phyloP scores from a whole-genome alignment of 2,113 vertebrate species.

The Oncorhynchus clarkii region DNA sequence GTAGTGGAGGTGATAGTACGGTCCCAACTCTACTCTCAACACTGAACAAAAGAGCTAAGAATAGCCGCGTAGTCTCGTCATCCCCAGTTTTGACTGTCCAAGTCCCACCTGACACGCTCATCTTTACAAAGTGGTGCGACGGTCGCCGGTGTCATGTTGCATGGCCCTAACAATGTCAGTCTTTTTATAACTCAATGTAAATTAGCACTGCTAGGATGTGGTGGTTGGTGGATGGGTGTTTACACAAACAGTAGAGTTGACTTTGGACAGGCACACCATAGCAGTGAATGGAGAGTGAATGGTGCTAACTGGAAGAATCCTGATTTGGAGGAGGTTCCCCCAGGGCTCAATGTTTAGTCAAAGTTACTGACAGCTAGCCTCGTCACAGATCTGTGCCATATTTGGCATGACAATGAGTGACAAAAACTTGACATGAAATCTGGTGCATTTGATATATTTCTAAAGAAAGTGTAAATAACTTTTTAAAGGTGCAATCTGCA shows the following conservation, averaged over 20 bases:
- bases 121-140: slow-evolving; percentile 14
- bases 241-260: neutral
- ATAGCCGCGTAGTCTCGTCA: slow-evolving; percentile 42
- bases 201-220: neutral
- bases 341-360: too few species aligned
- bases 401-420: too few species aligned
- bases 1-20: neutral
- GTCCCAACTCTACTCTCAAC: slow-evolving; percentile 12
- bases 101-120: neutral
- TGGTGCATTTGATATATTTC: too few species aligned
- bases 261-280: neutral
- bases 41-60: slow-evolving; percentile 50
- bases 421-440: too few species aligned
- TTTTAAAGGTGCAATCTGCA: too few species aligned
- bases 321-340: too few species aligned
- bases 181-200: slow-evolving; percentile 48
- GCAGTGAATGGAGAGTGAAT: neutral
- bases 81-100: slow-evolving; percentile 10
- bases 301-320: neutral
- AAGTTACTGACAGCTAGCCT: too few species aligned
- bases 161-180: slow-evolving; percentile 31
- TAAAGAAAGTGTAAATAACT: too few species aligned
- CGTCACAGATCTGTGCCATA: too few species aligned
- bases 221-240: slow-evolving; percentile 1
- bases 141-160: slow-evolving; percentile 52